A percentile compares a stretch with the other conserved stretches of the same genome.
These are phyloP conservation scores for Vanessa cardui DNA, from an alignment of 2,888 invertebrate species.

Conservation along the genomic window DNA sequence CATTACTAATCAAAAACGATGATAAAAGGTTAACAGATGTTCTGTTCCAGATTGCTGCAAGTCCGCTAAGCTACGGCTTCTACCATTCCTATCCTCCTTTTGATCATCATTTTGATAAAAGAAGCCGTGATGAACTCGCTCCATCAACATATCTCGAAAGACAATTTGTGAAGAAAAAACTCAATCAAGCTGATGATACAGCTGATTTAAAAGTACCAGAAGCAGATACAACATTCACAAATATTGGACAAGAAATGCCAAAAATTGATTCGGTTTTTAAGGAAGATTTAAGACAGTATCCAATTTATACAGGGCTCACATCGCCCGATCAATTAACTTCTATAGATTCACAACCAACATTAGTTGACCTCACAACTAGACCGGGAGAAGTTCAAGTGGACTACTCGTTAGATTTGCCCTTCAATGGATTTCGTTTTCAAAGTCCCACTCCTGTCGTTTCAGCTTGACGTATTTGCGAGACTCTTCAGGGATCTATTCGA, in stretches of 20 bases:
- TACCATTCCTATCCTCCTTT: constrained; percentile 84
- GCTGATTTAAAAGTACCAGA: constrained; percentile 35
- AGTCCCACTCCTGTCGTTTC: constrained; percentile 78
- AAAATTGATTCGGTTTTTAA: constrained; percentile 7
- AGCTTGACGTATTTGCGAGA: constrained; percentile 68
- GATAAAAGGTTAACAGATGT: constrained; percentile 79
- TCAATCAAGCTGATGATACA: constrained; percentile 37
- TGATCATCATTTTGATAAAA: constrained; percentile 75
- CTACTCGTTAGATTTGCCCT: constrained; percentile 74
- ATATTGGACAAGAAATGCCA: not conserved
- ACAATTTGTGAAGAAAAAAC: constrained; percentile 41
- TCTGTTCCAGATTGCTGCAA: constrained; percentile 86
- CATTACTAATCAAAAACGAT: constrained; percentile 57
- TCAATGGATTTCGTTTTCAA: constrained; percentile 78
- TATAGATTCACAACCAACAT: constrained; percentile 59
- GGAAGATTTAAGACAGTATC: constrained; percentile 38
- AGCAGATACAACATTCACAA: not conserved
- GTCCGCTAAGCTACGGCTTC: constrained; percentile 89
- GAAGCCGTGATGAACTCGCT: constrained; percentile 62
- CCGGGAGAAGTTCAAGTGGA: constrained; percentile 78
- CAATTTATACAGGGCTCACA: constrained; percentile 39
- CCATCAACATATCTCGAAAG: constrained; percentile 63
- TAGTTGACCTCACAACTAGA: constrained; percentile 65
- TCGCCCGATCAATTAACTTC: constrained; percentile 53
- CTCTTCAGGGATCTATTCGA: constrained; percentile 61